Evolutionary conservation across 2,888 invertebrate species (phyloP).

Genomic region (Conchocele bisecta): DNA sequence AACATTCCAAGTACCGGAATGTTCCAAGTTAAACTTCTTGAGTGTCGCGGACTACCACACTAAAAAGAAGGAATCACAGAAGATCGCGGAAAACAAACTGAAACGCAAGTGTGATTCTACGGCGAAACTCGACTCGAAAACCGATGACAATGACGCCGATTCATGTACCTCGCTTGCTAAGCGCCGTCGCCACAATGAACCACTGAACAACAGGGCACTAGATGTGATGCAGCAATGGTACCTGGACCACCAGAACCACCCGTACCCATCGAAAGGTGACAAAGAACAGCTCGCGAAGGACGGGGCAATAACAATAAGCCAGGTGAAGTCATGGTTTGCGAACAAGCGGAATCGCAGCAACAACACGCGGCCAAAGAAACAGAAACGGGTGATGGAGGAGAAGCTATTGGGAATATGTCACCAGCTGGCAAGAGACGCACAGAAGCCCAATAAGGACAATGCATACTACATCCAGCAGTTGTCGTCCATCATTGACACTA

Average conservation of each 20-base stretch:
- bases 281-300: constrained; percentile 71
- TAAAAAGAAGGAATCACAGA: no score
- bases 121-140: no score
- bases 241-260: constrained; percentile 67
- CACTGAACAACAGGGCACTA: constrained; percentile 71
- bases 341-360: constrained; percentile 79
- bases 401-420: constrained; percentile 72
- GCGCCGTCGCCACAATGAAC: constrained; percentile 72
- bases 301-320: constrained; percentile 72
- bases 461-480: constrained; percentile 75
- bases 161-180: no score
- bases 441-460: constrained; percentile 67
- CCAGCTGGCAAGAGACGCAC: constrained; percentile 65
- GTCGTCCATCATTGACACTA: constrained; percentile 65
- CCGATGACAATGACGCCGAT: no score
- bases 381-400: constrained; percentile 73
- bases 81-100: no score
- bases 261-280: constrained; percentile 75
- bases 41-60: constrained; percentile 36
- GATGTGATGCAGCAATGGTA: constrained; percentile 77
- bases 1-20: not conserved
- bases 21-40: not conserved
- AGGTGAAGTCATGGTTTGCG: constrained; percentile 81
- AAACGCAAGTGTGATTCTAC: no score
- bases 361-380: constrained; percentile 78